Base-by-base conservation (phyloP, 1,140 invertebrate species). In the Heterodera schachtii region DNA sequence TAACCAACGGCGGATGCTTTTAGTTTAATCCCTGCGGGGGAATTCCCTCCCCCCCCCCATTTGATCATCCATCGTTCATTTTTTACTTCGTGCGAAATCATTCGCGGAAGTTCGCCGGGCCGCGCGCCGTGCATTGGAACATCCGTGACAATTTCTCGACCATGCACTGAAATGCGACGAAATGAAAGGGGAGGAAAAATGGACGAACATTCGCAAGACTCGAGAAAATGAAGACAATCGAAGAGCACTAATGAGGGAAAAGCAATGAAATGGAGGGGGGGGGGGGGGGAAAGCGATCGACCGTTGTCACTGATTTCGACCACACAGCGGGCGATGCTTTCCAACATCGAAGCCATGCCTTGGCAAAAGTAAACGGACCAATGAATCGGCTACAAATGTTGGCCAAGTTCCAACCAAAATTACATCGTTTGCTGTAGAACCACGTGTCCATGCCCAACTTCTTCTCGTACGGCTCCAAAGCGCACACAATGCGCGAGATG, bases 381-480 rank as follows among this genome's bases (percentile, higher is more conserved):
- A 57, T 31, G 41, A n/a, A 19, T 41, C 31, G 60, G 74, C 1
- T 31, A 31, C 31, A 31, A 31, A 31, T 31, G n/a, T 19, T 44
- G 13, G 11, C 75, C 46, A 3, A 11, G 19, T 43, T 16, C 31
- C 75, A 16, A 21, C 7, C 43, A 49, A 57, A 13, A 13, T 16
- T 95, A 90, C 95, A 98, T 82, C 96, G 91, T 90, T 98, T 98
- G 1, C 95, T 94, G 90, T 98, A 98, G 91, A 95, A 97, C 96
- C 96, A 98, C 1, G 96, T 98, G 87, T 98, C 96, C 7, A 95
- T 95, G 1, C 96, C 95, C 1, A 98, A 91, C 90, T 97, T 97
- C 90, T 96, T 96, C 87, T 95, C 95, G 87, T 95, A 97, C 0
- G 96, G 96, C 90, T 98, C 96, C 44, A 98, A 91, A 80, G 95